Evolutionary conservation across 2,113 vertebrate genomes (phyloP), one percentile per base, ranked within the genome.

Genomic region (Deroptyus accipitrinus): DNA sequence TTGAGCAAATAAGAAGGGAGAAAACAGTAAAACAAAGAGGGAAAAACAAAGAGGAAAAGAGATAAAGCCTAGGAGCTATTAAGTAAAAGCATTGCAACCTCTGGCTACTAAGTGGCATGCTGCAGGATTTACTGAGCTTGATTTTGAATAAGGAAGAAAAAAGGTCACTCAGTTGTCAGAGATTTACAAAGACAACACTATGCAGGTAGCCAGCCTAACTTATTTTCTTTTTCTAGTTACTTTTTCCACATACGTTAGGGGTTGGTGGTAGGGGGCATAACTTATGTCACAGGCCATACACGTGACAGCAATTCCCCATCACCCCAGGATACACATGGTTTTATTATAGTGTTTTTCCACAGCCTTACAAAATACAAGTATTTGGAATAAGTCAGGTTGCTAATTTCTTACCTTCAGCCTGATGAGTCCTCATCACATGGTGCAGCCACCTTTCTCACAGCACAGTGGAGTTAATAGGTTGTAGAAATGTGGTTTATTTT

Each of bases 381-480:
- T 17, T 68, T 72, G 2, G 51, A 95, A 46, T 31, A 81, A 94
- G 4, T 17, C 46, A 49, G 2, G 7, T 52, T 70, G 28, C 48
- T 70, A 7, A 20, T 75, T 75, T 64, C 86, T 81, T 96, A 75
- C 94, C 83, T 91, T 78, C 14, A 33, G 23, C 17, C 7, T 48
- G 18, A 57, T 3, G 30, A 46, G 13, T 54, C 20, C 17, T 28
- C 28, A 20, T 37, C 46, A 18, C 0, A 0, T 12, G 17, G 17
- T 25, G 11, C 41, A 25, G 76, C 52, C 82, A 31, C n/a, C 22
- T 46, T 82, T 68, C 59, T 63, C 25, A 4, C 15, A 51, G 37
- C 31, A 9, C 0, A 0, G 11, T 4, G 9, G 31, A 20, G 23
- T 15, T 78, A 6, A 18, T 3, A 14, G 19, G 3, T 41, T 10